Conservation (phyloP, 2,888 invertebrate species). For the Lutraria lutraria region DNA sequence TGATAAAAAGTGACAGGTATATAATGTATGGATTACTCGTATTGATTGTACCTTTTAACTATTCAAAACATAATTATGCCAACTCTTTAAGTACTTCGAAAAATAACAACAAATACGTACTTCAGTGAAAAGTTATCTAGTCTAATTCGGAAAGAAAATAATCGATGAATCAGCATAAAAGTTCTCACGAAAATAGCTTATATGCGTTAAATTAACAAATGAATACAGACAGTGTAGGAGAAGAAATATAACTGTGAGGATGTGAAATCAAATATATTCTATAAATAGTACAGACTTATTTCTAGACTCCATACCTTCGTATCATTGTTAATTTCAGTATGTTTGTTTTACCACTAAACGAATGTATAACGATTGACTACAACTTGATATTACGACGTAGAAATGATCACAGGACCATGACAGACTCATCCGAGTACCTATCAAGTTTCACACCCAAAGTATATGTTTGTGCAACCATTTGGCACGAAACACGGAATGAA, state of each 20-base stretch:
- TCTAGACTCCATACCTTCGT: not conserved
- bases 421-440: not conserved
- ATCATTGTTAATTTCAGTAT: slow-evolving; percentile 56
- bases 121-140: no score
- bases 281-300: not conserved
- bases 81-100: no score
- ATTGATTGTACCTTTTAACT: not conserved
- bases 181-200: no score
- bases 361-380: slow-evolving; percentile 95
- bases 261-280: no score
- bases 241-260: no score
- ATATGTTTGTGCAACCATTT: slow-evolving; percentile 99
- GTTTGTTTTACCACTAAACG: slow-evolving; percentile 88
- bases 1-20: slow-evolving; percentile 96
- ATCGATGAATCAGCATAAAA: no score
- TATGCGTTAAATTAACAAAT: no score
- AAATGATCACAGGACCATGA: slow-evolving; percentile 87
- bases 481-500: slow-evolving; percentile 99
- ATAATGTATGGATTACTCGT: not conserved
- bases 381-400: slow-evolving; percentile 95
- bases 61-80: no score
- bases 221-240: no score
- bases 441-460: slow-evolving; percentile 88
- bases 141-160: no score
- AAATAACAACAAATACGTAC: no score